Evolutionary conservation across 2,797 vertebrate genomes (phyloP).

Genomic region (Podargus strigoides): DNA sequence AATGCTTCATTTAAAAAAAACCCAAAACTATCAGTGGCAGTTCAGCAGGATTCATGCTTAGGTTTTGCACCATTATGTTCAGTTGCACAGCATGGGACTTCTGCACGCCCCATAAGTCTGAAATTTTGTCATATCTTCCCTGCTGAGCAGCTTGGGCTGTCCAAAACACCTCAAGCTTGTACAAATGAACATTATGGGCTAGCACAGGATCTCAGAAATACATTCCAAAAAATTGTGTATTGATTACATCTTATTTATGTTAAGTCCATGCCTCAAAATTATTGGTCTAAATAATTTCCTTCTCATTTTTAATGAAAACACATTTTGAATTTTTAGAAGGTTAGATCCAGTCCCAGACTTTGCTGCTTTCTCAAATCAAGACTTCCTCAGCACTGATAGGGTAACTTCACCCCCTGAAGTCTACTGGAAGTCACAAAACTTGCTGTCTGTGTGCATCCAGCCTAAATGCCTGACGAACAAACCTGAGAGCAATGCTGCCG

Average conservation of each 20-base stretch:
- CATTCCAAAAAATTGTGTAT: background rate
- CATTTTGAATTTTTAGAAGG: fast-evolving
- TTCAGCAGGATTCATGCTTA: background rate
- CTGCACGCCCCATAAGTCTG: background rate
- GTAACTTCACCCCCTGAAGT: background rate
- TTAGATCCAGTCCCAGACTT: background rate
- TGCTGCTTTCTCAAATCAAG: background rate
- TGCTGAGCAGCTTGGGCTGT: background rate
- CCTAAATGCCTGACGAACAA: fast-evolving
- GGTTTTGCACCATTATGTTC: background rate
- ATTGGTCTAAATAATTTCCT: background rate
- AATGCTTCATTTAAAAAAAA: fast-evolving
- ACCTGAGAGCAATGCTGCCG: background rate
- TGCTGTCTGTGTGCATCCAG: fast-evolving
- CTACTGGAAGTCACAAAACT: background rate
- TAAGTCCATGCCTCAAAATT: background rate
- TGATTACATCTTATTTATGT: background rate
- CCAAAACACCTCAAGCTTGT: background rate
- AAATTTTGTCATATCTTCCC: background rate
- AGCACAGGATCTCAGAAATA: background rate
- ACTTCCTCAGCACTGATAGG: background rate
- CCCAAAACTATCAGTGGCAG: too few species aligned
- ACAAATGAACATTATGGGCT: background rate
- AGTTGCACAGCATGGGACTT: background rate
- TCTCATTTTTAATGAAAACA: background rate